Base-by-base conservation (phyloP, 1,140 invertebrate genomes). In the Drosophila nasuta region DNA sequence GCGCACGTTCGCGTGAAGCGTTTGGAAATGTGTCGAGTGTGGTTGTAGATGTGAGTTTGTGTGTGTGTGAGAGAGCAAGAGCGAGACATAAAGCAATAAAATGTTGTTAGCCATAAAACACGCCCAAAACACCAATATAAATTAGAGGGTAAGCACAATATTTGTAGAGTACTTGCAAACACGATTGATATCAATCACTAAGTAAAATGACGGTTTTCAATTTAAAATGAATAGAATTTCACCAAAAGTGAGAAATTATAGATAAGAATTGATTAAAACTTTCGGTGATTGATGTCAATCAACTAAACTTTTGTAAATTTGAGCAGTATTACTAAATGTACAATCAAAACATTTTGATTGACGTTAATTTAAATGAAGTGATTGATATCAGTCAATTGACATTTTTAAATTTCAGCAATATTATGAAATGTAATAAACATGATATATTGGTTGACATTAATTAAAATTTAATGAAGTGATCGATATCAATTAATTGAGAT, bases 21-120 rank as follows among this genome's bases (percentile, higher is more conserved):
- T 79, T 52, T 57, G 52, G 51, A 30, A 20, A 65, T 70, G 81
- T 74, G 58, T 63, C 46, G 51, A 70, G 65, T 62, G 48, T 45
- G 54, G 76, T 17, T 66, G 43, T 51, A 60, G 48, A 28, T 57
- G 25, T 45, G 35, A 28, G 46, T 38, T 38, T 59, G 45, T 46
- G 17, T 15, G 58, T 63, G 60, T 13, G 66, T 79, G 45, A 49
- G 70, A 79, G 75, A 72, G 71, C 77, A 79, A 91, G 62, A 85
- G 71, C 77, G 67, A 81, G 41, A 76, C 71, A 82, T 66, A 90
- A 76, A 90, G 74, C 86, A 86, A 86, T 85, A 90, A 82, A 89
- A 90, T 69, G 41, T 69, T 66, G 85, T 90, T 89, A 89, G 86
- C 88, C 90, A 92, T 74, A 35, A 13, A 66, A 77, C 64, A 67